phyloP scores from a whole-genome alignment of 1,140 invertebrate species.

The Asobara japonica region DNA sequence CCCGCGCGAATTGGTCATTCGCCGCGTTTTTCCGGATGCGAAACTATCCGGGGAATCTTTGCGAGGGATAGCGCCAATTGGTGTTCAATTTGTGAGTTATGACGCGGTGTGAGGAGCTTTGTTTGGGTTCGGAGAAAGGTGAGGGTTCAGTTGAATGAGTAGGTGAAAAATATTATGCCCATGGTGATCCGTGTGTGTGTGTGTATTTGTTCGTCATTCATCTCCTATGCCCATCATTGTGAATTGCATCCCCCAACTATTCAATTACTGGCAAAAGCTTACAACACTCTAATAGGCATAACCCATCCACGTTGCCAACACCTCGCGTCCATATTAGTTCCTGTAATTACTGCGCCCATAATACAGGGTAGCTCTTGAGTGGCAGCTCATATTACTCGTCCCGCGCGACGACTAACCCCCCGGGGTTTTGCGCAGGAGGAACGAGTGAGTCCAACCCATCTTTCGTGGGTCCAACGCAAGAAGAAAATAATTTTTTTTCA shows the following conservation, averaged over 20 bases:
- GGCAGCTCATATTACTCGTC: slow-evolving; percentile 64
- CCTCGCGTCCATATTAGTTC: slow-evolving; percentile 38
- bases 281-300: too few relatives aligned
- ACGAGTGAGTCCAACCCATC: too few relatives aligned
- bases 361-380: slow-evolving; percentile 61
- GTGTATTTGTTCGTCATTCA: too few relatives aligned
- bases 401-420: slow-evolving; percentile 62
- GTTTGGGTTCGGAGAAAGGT: too few relatives aligned
- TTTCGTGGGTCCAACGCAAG: too few relatives aligned
- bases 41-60: neutral
- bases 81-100: slow-evolving; percentile 27
- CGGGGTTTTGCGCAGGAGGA: slow-evolving; percentile 36
- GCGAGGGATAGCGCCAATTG: neutral
- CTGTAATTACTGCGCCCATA: slow-evolving; percentile 62
- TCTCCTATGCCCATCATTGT: too few relatives aligned
- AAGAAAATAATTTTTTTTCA: too few relatives aligned
- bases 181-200: too few relatives aligned
- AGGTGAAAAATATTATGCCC: too few relatives aligned
- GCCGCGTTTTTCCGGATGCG: slow-evolving; percentile 12
- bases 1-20: slow-evolving; percentile 31
- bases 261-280: too few relatives aligned
- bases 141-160: too few relatives aligned
- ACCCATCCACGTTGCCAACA: slow-evolving; percentile 28
- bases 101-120: too few relatives aligned
- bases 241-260: neutral